Percentiles rank a stretch among this genome's conserved stretches.
Evolutionary conservation across 2,797 vertebrate genomes (phyloP).

Genomic region (Limosa lapponica): DNA sequence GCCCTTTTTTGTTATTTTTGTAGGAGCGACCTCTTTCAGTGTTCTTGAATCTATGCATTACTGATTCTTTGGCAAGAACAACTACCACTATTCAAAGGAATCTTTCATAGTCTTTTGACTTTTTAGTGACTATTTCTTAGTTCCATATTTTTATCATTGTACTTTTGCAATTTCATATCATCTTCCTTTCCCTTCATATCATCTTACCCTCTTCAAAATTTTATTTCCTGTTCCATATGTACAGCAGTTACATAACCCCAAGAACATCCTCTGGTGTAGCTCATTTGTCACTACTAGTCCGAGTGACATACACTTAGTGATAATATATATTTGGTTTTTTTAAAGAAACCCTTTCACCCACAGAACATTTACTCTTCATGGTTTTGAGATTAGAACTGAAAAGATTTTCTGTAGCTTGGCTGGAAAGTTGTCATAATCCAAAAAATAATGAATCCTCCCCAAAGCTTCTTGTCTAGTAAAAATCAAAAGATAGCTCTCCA

Average conservation of each 20-base stretch:
- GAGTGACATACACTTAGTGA: not conserved
- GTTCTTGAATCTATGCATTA: not conserved
- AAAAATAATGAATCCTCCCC: not conserved
- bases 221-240: not conserved
- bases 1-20: not conserved
- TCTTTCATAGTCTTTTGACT: not conserved
- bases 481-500: not conserved
- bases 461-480: not conserved
- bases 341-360: not conserved
- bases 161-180: not conserved
- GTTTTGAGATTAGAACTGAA: not conserved
- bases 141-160: not conserved
- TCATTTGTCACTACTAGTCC: not conserved
- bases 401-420: not conserved
- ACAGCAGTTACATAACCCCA: not conserved
- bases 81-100: not conserved
- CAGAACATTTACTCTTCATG: not conserved
- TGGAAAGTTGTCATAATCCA: not conserved
- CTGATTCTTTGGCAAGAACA: not conserved
- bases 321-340: not conserved
- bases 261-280: not conserved
- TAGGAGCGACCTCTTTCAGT: accelerated
- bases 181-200: too few species aligned
- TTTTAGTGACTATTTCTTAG: not conserved
- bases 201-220: not conserved